Evolutionary conservation across 2,888 invertebrate genomes (phyloP), one percentile per base, ranked within the genome.

Genomic region (Trichacis sp.): DNA sequence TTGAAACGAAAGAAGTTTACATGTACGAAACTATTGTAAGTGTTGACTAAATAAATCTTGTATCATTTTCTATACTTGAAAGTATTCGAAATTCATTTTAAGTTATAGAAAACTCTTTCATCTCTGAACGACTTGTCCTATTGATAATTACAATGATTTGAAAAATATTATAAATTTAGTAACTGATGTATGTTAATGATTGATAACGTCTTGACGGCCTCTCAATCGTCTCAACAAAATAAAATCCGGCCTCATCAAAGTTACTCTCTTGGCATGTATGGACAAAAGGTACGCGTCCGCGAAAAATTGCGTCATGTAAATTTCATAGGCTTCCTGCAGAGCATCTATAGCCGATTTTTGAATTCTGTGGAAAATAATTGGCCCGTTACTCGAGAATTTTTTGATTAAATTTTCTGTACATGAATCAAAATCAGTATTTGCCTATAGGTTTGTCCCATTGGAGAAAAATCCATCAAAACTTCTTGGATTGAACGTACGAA

Each of bases 321-420:
- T 80, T 75, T 88, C 88, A 0, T 83, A 55, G 1, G 88, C 78
- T 65, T 86, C 85, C 70, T 88, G 88, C 19, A 88, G 57, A 0
- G 87, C 87, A 63, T 80, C 74, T 11, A 88, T 50, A 0, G 88
- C 87, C 1, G 69, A 38, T 0, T 46, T 1, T 52, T 87, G 85
- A 33, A 88, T 80, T 57, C 80, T 83, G 42, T 14, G 24, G 8
- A 24, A 24, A n/a, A n/a, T n/a, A n/a, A n/a, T n/a, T n/a, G n/a
- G n/a, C n/a, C n/a, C n/a, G n/a, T n/a, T n/a, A n/a, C n/a, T n/a
- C n/a, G n/a, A n/a, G n/a, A n/a, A n/a, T n/a, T n/a, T n/a, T n/a
- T n/a, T n/a, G n/a, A n/a, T n/a, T n/a, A n/a, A n/a, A n/a, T n/a
- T n/a, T n/a, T n/a, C n/a, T n/a, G n/a, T n/a, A n/a, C n/a, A n/a